A percentile compares a stretch with the other conserved stretches of the same genome.
Evolutionary conservation across 2,888 invertebrate species (phyloP).

Genomic region (Drosophila yooni): DNA sequence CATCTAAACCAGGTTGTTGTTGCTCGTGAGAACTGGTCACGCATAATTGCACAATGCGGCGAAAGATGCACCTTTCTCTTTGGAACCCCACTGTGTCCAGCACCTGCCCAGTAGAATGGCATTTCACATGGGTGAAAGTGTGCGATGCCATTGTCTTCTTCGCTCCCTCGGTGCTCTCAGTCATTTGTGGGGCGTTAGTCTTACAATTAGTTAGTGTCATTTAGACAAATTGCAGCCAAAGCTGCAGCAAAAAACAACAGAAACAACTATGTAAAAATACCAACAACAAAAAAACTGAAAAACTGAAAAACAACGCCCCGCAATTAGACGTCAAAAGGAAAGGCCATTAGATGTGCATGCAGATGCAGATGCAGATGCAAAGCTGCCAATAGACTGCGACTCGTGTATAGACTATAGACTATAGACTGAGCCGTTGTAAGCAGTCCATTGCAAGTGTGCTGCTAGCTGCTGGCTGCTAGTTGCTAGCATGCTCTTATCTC

Average conservation of each 20-base stretch:
- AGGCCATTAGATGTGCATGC: conserved; percentile 71
- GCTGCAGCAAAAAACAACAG: conserved; percentile 32
- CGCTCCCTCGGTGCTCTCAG: conserved; percentile 21
- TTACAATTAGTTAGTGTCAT: conserved; percentile 77
- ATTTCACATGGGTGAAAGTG: conserved; percentile 63
- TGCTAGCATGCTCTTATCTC: conserved; percentile 51
- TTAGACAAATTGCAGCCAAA: conserved; percentile 72
- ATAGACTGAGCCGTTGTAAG: conserved; percentile 3
- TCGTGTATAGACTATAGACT: background rate
- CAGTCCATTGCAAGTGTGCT: conserved; percentile 23
- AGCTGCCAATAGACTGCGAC: conserved; percentile 11
- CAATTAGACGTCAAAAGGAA: conserved; percentile 75
- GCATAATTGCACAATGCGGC: conserved; percentile 30
- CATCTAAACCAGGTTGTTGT: conserved; percentile 4
- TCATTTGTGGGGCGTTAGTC: conserved; percentile 78
- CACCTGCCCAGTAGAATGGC: conserved; percentile 29
- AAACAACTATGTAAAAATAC: conserved; percentile 36
- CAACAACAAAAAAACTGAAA: conserved; percentile 10
- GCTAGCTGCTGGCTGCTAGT: background rate
- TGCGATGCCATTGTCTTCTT: conserved; percentile 48
- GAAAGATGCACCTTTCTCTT: conserved; percentile 36
- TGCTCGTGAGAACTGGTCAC: conserved; percentile 31
- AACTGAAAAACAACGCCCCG: conserved; percentile 53
- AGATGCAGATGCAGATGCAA: conserved; percentile 41
- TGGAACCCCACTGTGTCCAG: conserved; percentile 37